Evolutionary conservation across 2,888 invertebrate genomes (phyloP).

Genomic region (Phalera bucephala): DNA sequence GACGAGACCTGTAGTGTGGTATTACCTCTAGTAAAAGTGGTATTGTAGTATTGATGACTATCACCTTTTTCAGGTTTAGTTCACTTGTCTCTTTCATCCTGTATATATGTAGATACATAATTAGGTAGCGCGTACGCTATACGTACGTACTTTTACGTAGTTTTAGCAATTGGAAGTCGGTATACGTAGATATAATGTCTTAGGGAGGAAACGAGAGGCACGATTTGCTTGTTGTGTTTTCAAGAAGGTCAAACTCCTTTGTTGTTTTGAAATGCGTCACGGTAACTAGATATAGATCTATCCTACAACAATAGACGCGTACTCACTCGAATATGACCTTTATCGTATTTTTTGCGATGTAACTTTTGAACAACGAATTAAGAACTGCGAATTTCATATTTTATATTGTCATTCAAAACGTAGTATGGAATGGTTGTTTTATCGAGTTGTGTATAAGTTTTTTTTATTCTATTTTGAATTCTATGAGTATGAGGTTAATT

Average conservation of each 20-base stretch:
- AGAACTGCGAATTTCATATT: too few species aligned
- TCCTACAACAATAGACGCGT: not conserved
- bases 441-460: constrained; percentile 19
- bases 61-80: too few species aligned
- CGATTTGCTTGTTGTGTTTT: not conserved
- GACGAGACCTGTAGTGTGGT: too few species aligned
- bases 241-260: not conserved
- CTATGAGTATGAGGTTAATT: constrained; percentile 8
- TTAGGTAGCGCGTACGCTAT: not conserved
- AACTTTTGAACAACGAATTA: too few species aligned
- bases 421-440: constrained; percentile 5
- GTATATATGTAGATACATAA: too few species aligned
- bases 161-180: not conserved
- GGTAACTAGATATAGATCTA: not conserved
- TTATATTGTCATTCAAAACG: too few species aligned
- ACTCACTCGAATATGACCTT: not conserved
- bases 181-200: not conserved
- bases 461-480: constrained; percentile 4
- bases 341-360: too few species aligned
- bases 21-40: too few species aligned
- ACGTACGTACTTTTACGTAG: not conserved
- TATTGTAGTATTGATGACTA: too few species aligned
- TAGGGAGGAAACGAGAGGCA: not conserved
- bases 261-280: not conserved
- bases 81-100: too few species aligned